Base-by-base conservation (phyloP, 2,888 invertebrate genomes). In the Rhagium mordax region DNA sequence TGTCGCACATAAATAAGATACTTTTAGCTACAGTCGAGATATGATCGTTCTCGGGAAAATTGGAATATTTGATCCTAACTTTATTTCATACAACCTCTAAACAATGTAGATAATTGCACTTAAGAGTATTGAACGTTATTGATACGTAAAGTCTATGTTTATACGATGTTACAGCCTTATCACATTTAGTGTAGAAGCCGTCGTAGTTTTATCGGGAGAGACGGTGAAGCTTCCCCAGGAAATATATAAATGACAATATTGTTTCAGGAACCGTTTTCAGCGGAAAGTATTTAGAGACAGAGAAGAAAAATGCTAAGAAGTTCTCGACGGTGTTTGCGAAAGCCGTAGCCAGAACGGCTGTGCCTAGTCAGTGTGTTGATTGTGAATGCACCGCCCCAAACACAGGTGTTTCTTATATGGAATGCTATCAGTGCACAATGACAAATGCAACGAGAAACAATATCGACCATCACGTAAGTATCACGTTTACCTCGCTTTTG, bases 361-460 rank as follows among this genome's bases (percentile, higher is more conserved):
- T 85, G 18, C 92, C 93, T 1, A 89, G 88, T 65, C 81, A 86
- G 6, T 93, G 92, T 78, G 92, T 94, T 81, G 89, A 89, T 27
- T 94, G 94, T 84, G 94, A 94, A 82, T 94, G 94, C 81, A 90
- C 92, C 0, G 91, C 92, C 2, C 90, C 92, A 80, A 91, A 92
- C 75, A 90, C 91, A 49, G 93, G 93, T 0, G 88, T 92, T 18
- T 91, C 93, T 3, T 92, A 90, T 84, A 90, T 93, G 88, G 91
- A 92, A 76, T 94, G 94, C 81, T 90, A 91, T 72, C 91, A 92
- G 0, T 93, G 92, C 81, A 86, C 81, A 16, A 81, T 79, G 76
- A 76, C 79, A 7, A 74, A 79, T 29, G 67, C 72, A 51, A 72
- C 74, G 8, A 72, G 76, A 51, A 75, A 69, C 21, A 78, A 78